A percentile compares a stretch with the other conserved stretches of the same genome.
Evolutionary conservation across 2,888 invertebrate genomes (phyloP).

Genomic region (Tolmerus cingulatus): DNA sequence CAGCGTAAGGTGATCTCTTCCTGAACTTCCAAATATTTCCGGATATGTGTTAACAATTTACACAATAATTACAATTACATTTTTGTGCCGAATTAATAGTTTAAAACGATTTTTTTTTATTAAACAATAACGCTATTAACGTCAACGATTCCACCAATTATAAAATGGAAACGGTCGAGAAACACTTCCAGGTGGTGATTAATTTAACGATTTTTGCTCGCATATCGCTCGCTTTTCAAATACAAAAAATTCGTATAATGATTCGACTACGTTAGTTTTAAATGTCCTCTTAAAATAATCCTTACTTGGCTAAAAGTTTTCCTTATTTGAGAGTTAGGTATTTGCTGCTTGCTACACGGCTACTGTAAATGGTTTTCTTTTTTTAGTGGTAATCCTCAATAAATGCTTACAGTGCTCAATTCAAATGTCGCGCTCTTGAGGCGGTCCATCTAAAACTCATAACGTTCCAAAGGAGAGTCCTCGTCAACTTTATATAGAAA

Average conservation of each 20-base stretch:
- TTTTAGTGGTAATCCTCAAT: slow-evolving; percentile 4
- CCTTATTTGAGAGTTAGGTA: slow-evolving; percentile 11
- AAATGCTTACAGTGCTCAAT: slow-evolving; percentile 6
- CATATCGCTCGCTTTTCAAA: not conserved
- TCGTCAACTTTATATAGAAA: slow-evolving; percentile 15
- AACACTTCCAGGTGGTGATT: slow-evolving; percentile 17
- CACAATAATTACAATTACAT: slow-evolving; percentile 5
- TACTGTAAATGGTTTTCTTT: slow-evolving; percentile 21
- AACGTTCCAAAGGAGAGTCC: slow-evolving; percentile 5
- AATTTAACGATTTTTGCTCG: slow-evolving; percentile 20
- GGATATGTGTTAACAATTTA: slow-evolving; percentile 35
- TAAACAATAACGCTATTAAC: slow-evolving; percentile 9
- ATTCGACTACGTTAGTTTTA: slow-evolving; percentile 7
- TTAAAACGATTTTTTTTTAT: not conserved
- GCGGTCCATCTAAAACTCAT: slow-evolving; percentile 18
- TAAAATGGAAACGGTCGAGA: slow-evolving; percentile 5
- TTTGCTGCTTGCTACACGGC: slow-evolving; percentile 31
- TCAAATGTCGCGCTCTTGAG: slow-evolving; percentile 32
- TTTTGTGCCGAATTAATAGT: not conserved
- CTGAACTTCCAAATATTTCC: slow-evolving; percentile 7
- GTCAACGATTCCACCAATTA: slow-evolving; percentile 27
- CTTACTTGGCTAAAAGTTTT: not conserved
- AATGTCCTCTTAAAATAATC: not conserved
- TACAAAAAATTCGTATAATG: slow-evolving; percentile 36
- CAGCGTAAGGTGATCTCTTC: not conserved